Conservation (phyloP, 2,888 invertebrate genomes). For the Anticlea derivata region DNA sequence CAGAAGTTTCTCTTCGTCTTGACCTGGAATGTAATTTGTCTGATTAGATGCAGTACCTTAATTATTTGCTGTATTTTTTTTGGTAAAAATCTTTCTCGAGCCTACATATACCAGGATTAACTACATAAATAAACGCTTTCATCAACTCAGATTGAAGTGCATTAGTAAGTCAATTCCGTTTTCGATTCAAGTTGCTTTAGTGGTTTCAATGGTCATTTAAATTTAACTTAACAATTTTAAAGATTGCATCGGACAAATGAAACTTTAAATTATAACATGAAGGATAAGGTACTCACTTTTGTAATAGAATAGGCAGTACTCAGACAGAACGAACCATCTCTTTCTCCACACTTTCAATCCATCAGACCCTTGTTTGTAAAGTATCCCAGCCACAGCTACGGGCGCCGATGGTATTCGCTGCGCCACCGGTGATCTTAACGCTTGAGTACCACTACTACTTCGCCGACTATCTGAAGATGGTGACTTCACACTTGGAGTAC, state of each 20-base stretch:
- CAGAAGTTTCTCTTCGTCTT: conserved; percentile 93
- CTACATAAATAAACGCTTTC: no score
- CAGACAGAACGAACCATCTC: conserved; percentile 96
- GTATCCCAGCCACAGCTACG: conserved; percentile 94
- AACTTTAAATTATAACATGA: not conserved
- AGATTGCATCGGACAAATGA: no score
- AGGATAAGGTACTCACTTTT: conserved; percentile 86
- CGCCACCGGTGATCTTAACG: conserved; percentile 91
- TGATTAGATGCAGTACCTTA: not conserved
- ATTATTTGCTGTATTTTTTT: no score
- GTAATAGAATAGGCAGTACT: conserved; percentile 97
- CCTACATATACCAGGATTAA: no score
- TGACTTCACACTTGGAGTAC: conserved; percentile 75
- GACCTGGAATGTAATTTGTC: conserved; percentile 78
- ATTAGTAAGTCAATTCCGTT: not conserved
- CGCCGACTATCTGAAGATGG: conserved; percentile 78
- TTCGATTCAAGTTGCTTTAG: no score
- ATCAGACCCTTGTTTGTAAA: conserved; percentile 96
- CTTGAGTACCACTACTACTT: conserved; percentile 83
- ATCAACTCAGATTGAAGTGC: no score
- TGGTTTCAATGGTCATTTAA: no score
- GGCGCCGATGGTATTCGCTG: conserved; percentile 93
- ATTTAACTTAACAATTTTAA: no score
- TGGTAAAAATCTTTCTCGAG: no score
- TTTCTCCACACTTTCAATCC: conserved; percentile 97